These are phyloP conservation scores for Gouania willdenowi DNA, from an alignment of 2,797 vertebrate genomes.

Conservation along the genomic window DNA sequence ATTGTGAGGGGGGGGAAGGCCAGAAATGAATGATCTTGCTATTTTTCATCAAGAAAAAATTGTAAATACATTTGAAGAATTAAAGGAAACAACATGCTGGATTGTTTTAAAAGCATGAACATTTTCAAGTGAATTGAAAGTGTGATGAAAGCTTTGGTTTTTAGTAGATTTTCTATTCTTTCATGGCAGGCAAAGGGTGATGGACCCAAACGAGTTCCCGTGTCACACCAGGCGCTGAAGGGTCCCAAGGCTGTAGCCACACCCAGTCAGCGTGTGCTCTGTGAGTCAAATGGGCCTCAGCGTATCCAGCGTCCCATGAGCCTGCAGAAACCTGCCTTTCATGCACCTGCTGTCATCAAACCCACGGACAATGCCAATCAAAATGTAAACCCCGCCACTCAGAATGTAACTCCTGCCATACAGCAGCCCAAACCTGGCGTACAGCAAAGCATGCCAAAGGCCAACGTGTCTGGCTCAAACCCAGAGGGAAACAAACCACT, in stretches of 20 bases:
- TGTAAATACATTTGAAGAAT: too few species aligned
- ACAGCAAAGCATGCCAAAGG: conserved; percentile 32
- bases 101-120: too few species aligned
- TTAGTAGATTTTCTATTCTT: not conserved
- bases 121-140: too few species aligned
- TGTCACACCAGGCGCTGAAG: conserved; percentile 71
- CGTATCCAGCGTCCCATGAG: conserved; percentile 62
- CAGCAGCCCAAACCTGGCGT: conserved; percentile 27
- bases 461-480: conserved; percentile 4
- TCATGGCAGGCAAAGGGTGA: conserved; percentile 57
- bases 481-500: conserved; percentile 7
- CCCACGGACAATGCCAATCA: conserved; percentile 26
- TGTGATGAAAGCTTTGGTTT: too few species aligned
- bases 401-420: conserved; percentile 33
- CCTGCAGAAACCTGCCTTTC: conserved; percentile 48
- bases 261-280: conserved; percentile 71
- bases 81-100: too few species aligned
- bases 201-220: conserved; percentile 80
- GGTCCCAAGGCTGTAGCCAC: conserved; percentile 20
- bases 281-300: conserved; percentile 77
- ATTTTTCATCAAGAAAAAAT: too few species aligned
- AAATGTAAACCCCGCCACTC: conserved; percentile 52
- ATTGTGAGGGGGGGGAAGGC: too few species aligned
- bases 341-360: conserved; percentile 21
- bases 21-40: too few species aligned